A percentile compares a stretch with the other conserved stretches of the same genome.
phyloP scores from a whole-genome alignment of 2,888 invertebrate species.

The Synanthedon tipuliformis region DNA sequence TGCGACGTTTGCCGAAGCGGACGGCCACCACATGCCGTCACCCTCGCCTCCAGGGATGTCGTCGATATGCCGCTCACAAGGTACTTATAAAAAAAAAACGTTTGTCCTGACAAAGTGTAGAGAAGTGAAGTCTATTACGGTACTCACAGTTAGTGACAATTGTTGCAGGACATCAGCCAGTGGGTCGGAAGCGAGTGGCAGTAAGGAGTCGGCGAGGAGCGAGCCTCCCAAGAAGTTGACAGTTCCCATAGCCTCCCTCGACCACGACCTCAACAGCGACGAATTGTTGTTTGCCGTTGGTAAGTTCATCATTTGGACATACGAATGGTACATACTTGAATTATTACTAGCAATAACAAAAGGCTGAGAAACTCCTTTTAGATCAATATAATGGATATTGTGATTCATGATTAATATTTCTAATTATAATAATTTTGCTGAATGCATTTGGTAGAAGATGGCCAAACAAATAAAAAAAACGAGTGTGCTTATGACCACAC shows the following conservation, averaged over 20 bases:
- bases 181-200: slow-evolving; percentile 32
- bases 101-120: too few species aligned
- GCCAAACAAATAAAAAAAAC: too few species aligned
- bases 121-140: too few species aligned
- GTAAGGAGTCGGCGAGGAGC: slow-evolving; percentile 30
- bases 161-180: slow-evolving; percentile 16
- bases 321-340: too few species aligned
- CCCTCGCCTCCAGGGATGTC: slow-evolving; percentile 65
- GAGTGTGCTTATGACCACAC: too few species aligned
- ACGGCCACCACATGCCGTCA: slow-evolving; percentile 76
- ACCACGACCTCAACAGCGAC: slow-evolving; percentile 77
- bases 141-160: neutral
- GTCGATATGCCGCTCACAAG: neutral
- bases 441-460: too few species aligned
- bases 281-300: slow-evolving; percentile 74
- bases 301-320: slow-evolving; percentile 20
- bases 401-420: too few species aligned
- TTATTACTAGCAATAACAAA: too few species aligned
- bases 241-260: slow-evolving; percentile 75
- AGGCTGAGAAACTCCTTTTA: too few species aligned
- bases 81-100: neutral
- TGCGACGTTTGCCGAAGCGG: slow-evolving; percentile 86
- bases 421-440: too few species aligned
- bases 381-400: too few species aligned
- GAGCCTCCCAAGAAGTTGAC: slow-evolving; percentile 51